phyloP scores from a whole-genome alignment of 2,888 invertebrate genomes.

The Cybosia mesomella region DNA sequence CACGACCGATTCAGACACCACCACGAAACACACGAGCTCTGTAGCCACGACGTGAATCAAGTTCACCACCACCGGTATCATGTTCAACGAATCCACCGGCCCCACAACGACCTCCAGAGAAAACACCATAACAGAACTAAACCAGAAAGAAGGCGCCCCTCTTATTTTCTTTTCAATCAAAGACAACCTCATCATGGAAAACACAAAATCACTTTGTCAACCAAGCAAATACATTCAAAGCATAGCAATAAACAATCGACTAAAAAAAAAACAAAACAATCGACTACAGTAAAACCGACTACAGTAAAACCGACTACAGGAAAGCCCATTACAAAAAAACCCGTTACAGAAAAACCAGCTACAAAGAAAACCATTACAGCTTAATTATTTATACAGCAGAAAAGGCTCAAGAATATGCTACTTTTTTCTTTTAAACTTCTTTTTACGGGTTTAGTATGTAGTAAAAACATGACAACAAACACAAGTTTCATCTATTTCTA shows the following conservation, averaged over 20 bases:
- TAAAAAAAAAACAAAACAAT: neutral
- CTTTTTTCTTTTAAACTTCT: too few relatives aligned
- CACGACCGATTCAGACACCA: constrained; percentile 8
- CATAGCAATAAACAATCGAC: too few relatives aligned
- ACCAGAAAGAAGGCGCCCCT: neutral
- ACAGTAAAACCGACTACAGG: neutral
- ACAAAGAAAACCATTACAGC: neutral
- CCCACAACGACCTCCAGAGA: neutral
- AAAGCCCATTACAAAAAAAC: neutral
- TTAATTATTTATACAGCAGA: neutral
- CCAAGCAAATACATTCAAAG: too few relatives aligned
- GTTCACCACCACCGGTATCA: neutral
- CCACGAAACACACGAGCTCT: neutral
- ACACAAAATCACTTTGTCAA: neutral
- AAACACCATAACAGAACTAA: neutral
- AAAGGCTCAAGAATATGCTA: neutral
- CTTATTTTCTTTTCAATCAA: neutral
- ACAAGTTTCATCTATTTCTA: too few relatives aligned
- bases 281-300: neutral
- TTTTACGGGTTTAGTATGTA: too few relatives aligned
- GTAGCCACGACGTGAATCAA: neutral
- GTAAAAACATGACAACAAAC: too few relatives aligned
- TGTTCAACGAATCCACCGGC: neutral
- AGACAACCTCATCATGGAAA: neutral
- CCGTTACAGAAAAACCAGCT: neutral